A percentile compares a stretch with the other conserved stretches of the same genome.
Evolutionary conservation across 2,797 vertebrate species (phyloP).

Genomic region (Rhinatrema bivittatum): DNA sequence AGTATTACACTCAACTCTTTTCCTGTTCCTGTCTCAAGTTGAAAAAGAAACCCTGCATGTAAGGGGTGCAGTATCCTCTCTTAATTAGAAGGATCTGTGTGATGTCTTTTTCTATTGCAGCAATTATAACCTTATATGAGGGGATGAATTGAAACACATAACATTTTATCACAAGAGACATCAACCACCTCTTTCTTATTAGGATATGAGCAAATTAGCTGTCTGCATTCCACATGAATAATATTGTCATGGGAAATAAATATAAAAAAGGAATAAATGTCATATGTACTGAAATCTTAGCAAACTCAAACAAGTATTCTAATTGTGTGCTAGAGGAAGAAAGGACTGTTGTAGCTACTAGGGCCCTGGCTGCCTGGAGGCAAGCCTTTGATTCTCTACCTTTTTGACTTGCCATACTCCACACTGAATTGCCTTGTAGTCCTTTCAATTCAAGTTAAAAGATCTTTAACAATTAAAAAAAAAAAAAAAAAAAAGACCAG

Average conservation of each 20-base stretch:
- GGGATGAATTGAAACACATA: slow-evolving; percentile 23
- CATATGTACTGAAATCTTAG: slow-evolving; percentile 25
- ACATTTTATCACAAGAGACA: slow-evolving; percentile 19
- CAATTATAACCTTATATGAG: slow-evolving; percentile 5
- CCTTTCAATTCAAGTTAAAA: slow-evolving; percentile 33
- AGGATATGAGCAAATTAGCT: slow-evolving; percentile 26
- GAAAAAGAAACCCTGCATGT: neutral
- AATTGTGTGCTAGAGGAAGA: slow-evolving; percentile 20
- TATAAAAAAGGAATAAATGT: slow-evolving; percentile 34
- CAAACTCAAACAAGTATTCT: slow-evolving; percentile 31
- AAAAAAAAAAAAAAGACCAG: slow-evolving; percentile 22
- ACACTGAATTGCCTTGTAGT: slow-evolving; percentile 24
- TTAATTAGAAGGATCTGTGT: slow-evolving; percentile 8
- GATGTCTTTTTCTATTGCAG: slow-evolving; percentile 8
- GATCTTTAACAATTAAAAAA: slow-evolving; percentile 35
- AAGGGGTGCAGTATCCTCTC: neutral
- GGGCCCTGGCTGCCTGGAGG: slow-evolving; percentile 29
- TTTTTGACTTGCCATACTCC: slow-evolving; percentile 25
- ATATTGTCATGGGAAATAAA: slow-evolving; percentile 28
- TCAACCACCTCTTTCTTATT: slow-evolving; percentile 21
- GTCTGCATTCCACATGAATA: slow-evolving; percentile 21
- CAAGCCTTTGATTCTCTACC: slow-evolving; percentile 39
- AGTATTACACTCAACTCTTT: too few relatives aligned
- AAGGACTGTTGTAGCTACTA: slow-evolving; percentile 22
- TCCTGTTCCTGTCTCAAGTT: neutral